A percentile compares a stretch with the other conserved stretches of the same genome.
phyloP scores from a whole-genome alignment of 2,113 vertebrate genomes.

The Cacatua alba region DNA sequence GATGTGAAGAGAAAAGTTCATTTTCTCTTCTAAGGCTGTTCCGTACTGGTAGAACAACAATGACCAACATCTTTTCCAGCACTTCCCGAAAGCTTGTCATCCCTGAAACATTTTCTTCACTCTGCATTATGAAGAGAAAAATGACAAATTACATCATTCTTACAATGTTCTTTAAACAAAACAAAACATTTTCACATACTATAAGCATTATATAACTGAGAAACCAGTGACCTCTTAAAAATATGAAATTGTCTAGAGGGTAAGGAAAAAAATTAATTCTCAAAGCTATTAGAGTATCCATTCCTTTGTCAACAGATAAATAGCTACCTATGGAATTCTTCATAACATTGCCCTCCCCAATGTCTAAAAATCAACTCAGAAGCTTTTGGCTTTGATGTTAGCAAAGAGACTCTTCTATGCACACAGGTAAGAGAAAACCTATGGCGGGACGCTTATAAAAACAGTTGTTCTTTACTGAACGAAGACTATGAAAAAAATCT shows the following conservation, averaged over 20 bases:
- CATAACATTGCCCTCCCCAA: not conserved
- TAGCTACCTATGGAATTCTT: not conserved
- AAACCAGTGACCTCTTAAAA: too few species aligned
- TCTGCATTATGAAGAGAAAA: slow-evolving; percentile 72
- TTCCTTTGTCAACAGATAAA: not conserved
- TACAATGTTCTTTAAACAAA: not conserved
- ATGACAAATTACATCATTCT: not conserved
- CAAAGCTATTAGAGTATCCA: not conserved
- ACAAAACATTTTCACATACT: too few species aligned
- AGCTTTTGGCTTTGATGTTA: not conserved
- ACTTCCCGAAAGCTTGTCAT: slow-evolving; percentile 98
- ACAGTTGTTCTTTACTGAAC: not conserved
- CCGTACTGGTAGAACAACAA: slow-evolving; percentile 94
- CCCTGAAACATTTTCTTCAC: slow-evolving; percentile 94
- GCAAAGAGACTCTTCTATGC: not conserved
- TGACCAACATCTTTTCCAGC: slow-evolving; percentile 97
- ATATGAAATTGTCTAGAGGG: too few species aligned
- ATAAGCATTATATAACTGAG: too few species aligned
- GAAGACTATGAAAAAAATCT: not conserved
- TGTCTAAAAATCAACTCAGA: not conserved
- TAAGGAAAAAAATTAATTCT: not conserved
- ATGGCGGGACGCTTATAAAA: not conserved
- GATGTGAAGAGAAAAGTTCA: slow-evolving; percentile 94
- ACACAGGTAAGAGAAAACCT: not conserved
- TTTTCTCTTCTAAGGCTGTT: slow-evolving; percentile 94